Evolutionary conservation across 2,888 invertebrate species (phyloP).

Genomic region (Monochamus alternatus): DNA sequence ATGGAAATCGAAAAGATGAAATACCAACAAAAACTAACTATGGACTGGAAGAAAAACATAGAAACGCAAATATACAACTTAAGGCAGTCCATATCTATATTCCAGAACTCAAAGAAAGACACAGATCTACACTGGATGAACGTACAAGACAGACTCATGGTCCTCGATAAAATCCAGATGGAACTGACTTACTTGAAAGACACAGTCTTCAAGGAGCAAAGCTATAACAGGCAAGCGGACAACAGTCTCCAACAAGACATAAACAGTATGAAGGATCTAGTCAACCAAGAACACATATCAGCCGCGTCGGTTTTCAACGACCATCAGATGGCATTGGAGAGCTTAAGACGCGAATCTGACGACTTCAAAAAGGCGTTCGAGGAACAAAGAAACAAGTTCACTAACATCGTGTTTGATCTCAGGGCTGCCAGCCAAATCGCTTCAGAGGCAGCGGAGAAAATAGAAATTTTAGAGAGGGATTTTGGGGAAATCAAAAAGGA

Average conservation of each 20-base stretch:
- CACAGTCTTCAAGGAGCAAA: constrained; percentile 62
- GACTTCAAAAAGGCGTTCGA: constrained; percentile 60
- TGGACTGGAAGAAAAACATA: constrained; percentile 73
- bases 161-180: constrained; percentile 60
- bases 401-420: constrained; percentile 71
- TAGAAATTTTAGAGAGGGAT: constrained; percentile 72
- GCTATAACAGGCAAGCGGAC: constrained; percentile 57
- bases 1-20: constrained; percentile 61
- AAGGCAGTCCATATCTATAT: constrained; percentile 63
- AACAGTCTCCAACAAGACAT: constrained; percentile 55
- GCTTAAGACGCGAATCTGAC: constrained; percentile 57
- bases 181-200: constrained; percentile 60
- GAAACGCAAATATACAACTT: constrained; percentile 72
- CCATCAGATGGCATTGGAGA: constrained; percentile 64
- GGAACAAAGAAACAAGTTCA: constrained; percentile 71
- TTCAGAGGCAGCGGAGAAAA: constrained; percentile 72
- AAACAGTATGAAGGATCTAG: constrained; percentile 65
- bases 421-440: constrained; percentile 72
- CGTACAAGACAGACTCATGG: constrained; percentile 56
- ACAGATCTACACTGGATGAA: constrained; percentile 52
- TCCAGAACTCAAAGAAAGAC: constrained; percentile 55
- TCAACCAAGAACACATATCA: constrained; percentile 67
- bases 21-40: constrained; percentile 70
- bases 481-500: constrained; percentile 67
- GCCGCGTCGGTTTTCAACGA: constrained; percentile 68